phyloP scores from a whole-genome alignment of 2,113 vertebrate species.

The Sus scrofa region DNA sequence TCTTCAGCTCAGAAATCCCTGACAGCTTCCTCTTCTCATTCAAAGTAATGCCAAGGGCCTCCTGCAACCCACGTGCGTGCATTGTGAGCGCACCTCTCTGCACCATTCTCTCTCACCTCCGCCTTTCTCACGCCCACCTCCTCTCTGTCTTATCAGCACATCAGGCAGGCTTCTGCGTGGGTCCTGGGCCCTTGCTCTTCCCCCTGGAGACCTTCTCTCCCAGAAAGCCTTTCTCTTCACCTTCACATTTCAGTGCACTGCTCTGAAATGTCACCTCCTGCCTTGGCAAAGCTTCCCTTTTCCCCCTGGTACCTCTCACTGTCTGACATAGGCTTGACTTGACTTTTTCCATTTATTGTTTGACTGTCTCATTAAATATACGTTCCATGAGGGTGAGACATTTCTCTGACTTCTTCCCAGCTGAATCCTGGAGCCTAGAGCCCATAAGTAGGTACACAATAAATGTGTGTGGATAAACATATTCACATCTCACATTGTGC shows the following conservation, averaged over 20 bases:
- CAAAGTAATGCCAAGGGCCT: background rate
- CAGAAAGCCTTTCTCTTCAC: background rate
- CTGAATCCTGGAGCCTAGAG: background rate
- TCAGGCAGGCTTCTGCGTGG: background rate
- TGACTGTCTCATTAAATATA: background rate
- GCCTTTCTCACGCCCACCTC: background rate
- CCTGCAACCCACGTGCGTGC: rapidly evolving
- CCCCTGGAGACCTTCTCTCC: background rate
- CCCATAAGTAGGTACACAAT: background rate
- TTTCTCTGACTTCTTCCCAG: background rate
- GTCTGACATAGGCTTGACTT: background rate
- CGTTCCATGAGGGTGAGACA: background rate
- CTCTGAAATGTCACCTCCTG: background rate
- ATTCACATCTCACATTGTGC: rapidly evolving
- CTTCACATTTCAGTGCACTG: background rate
- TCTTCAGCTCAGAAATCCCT: background rate
- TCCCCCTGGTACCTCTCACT: background rate
- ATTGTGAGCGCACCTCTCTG: rapidly evolving
- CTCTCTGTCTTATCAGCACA: rapidly evolving
- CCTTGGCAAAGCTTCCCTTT: no score
- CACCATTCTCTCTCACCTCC: background rate
- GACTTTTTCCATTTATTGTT: background rate
- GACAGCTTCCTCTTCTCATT: rapidly evolving
- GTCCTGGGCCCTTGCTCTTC: no score
- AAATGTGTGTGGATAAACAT: background rate